Base-by-base conservation (phyloP, 2,888 invertebrate genomes). In the Alloplasta piceator region DNA sequence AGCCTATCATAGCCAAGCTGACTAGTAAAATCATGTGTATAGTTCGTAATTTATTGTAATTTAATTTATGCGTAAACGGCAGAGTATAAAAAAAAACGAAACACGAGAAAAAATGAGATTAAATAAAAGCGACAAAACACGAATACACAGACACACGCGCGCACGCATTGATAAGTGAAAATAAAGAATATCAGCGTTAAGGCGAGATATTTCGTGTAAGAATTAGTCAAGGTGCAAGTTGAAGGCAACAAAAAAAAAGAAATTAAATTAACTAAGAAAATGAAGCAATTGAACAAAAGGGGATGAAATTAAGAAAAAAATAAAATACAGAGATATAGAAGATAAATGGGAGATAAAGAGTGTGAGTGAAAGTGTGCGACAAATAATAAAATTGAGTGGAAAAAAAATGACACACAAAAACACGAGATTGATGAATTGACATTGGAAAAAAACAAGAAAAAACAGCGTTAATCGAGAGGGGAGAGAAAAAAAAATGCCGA, bases 321-420 rank as follows among this genome's bases (percentile, higher is more conserved):
- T 60, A n/a, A 63, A 10, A 9, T 26, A 64, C 73, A 84, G 63
- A 82, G 83, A 85, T 82, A 83, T 14, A 66, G 61, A 16, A 39
- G 60, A 71, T 39, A 56, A 61, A 50, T 48, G 70, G 50, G 39
- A 50, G 70, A 60, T 16, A 46, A 39, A 66, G 38, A 43, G 66
- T 48, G 76, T 43, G 75, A 43, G 75, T 36, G 36, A 66, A 56
- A 76, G 55, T 58, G 46, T 55, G 72, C 48, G 55, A 73, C 46
- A 67, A 41, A 55, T 58, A n/a, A 64, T 52, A n/a, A 46, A 63
- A n/a, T 14, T n/a, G 55, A 46, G 26, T 43, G 43, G 5, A 70
- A 38, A 48, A 60, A 52, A 52, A 63, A 63, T 50, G 26, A 66
- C n/a, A 66, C 43, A 73, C 63, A 43, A 26, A 55, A 16, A 78